Percentiles rank a stretch among this genome's conserved stretches.
phyloP scores from a whole-genome alignment of 2,888 invertebrate genomes.

The Pyrrhosoma nymphula region DNA sequence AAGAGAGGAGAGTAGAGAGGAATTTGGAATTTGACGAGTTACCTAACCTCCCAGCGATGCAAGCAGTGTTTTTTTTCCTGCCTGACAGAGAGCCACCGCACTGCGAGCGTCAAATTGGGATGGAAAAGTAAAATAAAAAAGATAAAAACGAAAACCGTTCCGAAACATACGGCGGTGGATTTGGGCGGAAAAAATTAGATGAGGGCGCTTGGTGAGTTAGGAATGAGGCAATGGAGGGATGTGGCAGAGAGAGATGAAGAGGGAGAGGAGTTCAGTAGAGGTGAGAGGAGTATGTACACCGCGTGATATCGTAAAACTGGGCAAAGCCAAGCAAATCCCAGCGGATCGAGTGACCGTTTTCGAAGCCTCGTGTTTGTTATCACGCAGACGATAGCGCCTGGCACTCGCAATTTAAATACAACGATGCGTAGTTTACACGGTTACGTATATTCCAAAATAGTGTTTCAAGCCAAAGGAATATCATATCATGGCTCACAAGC shows the following conservation, averaged over 20 bases:
- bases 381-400: background rate
- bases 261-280: background rate
- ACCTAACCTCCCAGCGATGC: background rate
- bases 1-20: background rate
- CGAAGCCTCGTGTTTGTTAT: background rate
- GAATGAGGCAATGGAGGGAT: background rate
- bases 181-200: background rate
- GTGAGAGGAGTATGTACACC: background rate
- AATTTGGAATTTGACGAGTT: background rate
- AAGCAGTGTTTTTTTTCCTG: background rate
- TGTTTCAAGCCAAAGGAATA: no score
- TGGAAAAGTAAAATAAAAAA: background rate
- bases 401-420: no score
- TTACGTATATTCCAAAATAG: no score
- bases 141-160: background rate
- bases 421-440: no score
- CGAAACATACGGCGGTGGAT: background rate
- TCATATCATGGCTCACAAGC: no score
- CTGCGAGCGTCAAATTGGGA: background rate
- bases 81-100: background rate
- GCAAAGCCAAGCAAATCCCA: background rate
- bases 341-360: background rate
- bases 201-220: no score
- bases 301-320: background rate
- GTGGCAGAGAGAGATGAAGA: background rate